Evolutionary conservation across 2,113 vertebrate genomes (phyloP), one percentile per base, ranked within the genome.

Genomic region (Empidonax traillii): DNA sequence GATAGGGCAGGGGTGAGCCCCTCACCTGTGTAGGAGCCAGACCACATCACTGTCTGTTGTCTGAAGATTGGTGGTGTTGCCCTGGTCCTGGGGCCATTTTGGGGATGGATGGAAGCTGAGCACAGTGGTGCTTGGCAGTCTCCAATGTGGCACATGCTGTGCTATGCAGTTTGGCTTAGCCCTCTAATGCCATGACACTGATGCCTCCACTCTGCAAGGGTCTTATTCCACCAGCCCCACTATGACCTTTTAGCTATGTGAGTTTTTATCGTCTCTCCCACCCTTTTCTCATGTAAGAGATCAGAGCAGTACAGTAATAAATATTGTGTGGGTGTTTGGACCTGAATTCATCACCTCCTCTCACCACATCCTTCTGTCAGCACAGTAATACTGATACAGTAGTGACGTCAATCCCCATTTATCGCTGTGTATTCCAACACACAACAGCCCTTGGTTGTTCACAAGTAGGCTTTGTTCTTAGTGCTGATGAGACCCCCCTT

Each of bases 311-410:
- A 84, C 88, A 93, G 94, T 96, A 95, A 85, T 67, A 94, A 82
- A 44, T 23, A 51, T 2, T 75, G 90, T 85, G 96, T 96, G 90
- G 96, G 96, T 94, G 96, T 94, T 61, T 27, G 77, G 77, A 75
- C 85, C 49, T 1, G 8, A 74, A 90, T 92, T 96, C 77, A 86
- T 75, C 92, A 73, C 93, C 90, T 92, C 75, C 73, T 62, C 90
- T 97, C 88, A 96, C 96, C 96, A 97, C 96, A 97, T 97, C 96
- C 96, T 96, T 87, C 92, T 94, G 10, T 58, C 63, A 1, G 91
- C 87, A 90, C 93, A 96, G 94, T 96, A 93, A 97, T 93, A 85
- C 80, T 43, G 96, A 86, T 87, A 93, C 90, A 72, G 75, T 3
- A 58, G 33, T 97, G 96, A 97, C 96, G 94, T 97, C 95, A 96